These are phyloP conservation scores for Laspeyria flexula DNA, from an alignment of 2,888 invertebrate species.

Conservation along the genomic window DNA sequence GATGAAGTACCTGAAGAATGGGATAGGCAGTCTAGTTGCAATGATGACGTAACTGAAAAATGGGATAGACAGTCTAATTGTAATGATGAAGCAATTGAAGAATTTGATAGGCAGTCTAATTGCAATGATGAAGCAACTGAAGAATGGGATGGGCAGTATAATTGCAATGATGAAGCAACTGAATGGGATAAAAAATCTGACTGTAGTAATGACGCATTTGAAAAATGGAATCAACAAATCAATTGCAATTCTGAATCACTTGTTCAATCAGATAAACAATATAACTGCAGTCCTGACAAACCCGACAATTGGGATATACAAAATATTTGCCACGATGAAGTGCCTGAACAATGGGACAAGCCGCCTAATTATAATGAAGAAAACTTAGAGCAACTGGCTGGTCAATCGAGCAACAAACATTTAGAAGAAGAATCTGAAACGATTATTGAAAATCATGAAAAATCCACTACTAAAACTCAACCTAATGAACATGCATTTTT, in stretches of 20 bases:
- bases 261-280: neutral
- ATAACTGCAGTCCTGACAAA: neutral
- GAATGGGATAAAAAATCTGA: neutral
- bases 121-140: neutral
- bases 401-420: neutral
- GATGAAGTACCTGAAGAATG: neutral
- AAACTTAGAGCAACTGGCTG: neutral
- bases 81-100: neutral
- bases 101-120: neutral
- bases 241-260: neutral
- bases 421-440: conserved; percentile 1
- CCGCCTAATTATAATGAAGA: neutral
- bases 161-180: neutral
- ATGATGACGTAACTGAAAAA: neutral
- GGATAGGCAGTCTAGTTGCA: neutral
- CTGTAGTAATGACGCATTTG: neutral
- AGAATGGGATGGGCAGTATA: neutral
- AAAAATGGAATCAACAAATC: neutral
- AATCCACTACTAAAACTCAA: conserved; percentile 16
- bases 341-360: neutral
- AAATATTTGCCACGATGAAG: neutral
- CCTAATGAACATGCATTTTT: conserved; percentile 1
- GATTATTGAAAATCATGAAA: conserved; percentile 6
- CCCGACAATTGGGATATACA: neutral
- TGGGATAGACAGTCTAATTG: neutral